Conservation (phyloP, 1,140 invertebrate genomes). For the Battus philenor region DNA sequence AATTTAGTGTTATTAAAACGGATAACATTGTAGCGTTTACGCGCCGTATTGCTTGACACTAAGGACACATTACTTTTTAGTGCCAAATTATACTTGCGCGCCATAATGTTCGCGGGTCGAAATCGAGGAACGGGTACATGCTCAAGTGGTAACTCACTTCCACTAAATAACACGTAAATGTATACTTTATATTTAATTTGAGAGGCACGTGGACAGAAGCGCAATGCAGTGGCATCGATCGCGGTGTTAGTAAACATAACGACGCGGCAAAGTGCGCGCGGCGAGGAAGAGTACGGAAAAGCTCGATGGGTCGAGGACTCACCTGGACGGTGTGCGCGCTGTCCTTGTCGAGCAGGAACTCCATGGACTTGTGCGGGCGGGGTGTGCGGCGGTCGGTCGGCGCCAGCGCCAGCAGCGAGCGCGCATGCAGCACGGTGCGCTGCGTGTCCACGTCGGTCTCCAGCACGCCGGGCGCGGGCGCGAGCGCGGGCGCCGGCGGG, state of each 20-base stretch:
- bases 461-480: conserved; percentile 81
- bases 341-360: conserved; percentile 93
- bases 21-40: no score
- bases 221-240: conserved; percentile 38
- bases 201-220: conserved; percentile 12
- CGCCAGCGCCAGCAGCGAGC: conserved; percentile 87
- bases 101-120: no score
- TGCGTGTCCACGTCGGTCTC: conserved; percentile 88
- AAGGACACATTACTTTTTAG: no score
- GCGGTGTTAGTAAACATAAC: conserved; percentile 67
- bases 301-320: conserved; percentile 23
- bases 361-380: conserved; percentile 92
- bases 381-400: conserved; percentile 74
- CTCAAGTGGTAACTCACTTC: no score
- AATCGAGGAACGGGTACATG: no score
- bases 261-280: conserved; percentile 18
- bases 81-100: no score
- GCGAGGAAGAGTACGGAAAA: conserved; percentile 5
- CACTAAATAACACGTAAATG: no score
- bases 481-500: conserved; percentile 65
- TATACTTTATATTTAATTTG: no score
- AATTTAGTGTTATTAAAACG: no score
- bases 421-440: conserved; percentile 79
- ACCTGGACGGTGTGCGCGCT: conserved; percentile 77
- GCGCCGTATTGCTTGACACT: no score